These are phyloP conservation scores for Carettochelys insculpta DNA, from an alignment of 2,113 vertebrate genomes.

Conservation along the genomic window DNA sequence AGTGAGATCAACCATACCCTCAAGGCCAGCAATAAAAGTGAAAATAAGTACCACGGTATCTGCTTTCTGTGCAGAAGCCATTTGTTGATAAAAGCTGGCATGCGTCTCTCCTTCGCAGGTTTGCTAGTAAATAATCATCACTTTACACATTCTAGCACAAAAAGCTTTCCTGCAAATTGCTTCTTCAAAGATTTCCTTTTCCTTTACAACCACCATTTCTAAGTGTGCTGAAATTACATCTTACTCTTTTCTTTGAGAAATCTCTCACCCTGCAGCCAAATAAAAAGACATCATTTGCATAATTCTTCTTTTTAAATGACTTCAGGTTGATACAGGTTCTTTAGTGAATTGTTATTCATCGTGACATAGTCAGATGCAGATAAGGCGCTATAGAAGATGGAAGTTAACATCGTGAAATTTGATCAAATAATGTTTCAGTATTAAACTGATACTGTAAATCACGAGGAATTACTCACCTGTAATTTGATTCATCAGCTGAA, in stretches of 20 bases:
- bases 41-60: constrained; percentile 47
- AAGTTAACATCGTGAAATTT: constrained; percentile 71
- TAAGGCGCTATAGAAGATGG: constrained; percentile 64
- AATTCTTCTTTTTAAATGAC: constrained; percentile 61
- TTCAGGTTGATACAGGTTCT: constrained; percentile 57
- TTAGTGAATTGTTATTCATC: constrained; percentile 69
- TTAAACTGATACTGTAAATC: constrained; percentile 69
- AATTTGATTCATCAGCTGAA: constrained; percentile 53
- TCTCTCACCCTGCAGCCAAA: constrained; percentile 52
- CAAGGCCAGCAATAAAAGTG: constrained; percentile 34
- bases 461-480: constrained; percentile 57
- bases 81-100: constrained; percentile 57
- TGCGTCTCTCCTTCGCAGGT: constrained; percentile 55
- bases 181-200: constrained; percentile 70
- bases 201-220: constrained; percentile 53
- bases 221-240: constrained; percentile 72
- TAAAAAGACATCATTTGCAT: constrained; percentile 68
- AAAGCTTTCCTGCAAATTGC: constrained; percentile 67
- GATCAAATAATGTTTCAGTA: constrained; percentile 64
- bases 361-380: constrained; percentile 67
- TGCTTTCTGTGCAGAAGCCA: constrained; percentile 28
- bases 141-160: constrained; percentile 68
- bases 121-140: constrained; percentile 75
- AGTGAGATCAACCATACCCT: constrained; percentile 40
- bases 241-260: constrained; percentile 69